Percentiles rank a stretch among this genome's conserved stretches.
Evolutionary conservation across 2,888 invertebrate species (phyloP).

Genomic region (Agonopterix subpropinquella): DNA sequence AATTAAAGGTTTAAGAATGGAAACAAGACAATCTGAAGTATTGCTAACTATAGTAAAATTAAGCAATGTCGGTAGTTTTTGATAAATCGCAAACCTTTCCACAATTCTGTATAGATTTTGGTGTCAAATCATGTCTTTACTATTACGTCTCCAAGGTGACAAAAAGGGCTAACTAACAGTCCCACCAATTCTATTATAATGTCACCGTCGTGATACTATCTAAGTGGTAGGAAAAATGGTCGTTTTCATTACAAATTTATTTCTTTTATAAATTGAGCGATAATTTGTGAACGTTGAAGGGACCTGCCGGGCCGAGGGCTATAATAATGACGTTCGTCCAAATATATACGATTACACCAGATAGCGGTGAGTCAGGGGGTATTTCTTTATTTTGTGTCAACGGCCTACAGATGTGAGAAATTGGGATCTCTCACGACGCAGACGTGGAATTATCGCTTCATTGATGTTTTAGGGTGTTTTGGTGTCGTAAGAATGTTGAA

Average conservation of each 20-base stretch:
- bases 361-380: constrained; percentile 17
- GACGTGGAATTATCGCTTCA: too few species aligned
- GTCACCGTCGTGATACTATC: constrained; percentile 17
- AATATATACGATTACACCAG: constrained; percentile 51
- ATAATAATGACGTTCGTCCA: constrained; percentile 42
- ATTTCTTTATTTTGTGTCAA: constrained; percentile 40
- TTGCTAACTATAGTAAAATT: too few species aligned
- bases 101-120: too few species aligned
- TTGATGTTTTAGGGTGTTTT: too few species aligned
- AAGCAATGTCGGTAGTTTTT: too few species aligned
- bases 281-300: constrained; percentile 43
- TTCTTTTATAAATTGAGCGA: constrained; percentile 54
- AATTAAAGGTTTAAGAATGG: too few species aligned
- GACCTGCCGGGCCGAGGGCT: constrained; percentile 37
- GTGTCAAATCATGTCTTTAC: too few species aligned
- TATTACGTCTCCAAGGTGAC: too few species aligned
- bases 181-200: neutral
- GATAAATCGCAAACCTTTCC: too few species aligned
- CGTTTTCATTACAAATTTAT: constrained; percentile 44
- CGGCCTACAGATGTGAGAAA: constrained; percentile 14
- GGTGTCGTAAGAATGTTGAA: too few species aligned
- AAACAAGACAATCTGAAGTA: too few species aligned
- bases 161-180: neutral
- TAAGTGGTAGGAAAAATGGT: constrained; percentile 19
- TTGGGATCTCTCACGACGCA: neutral